Evolutionary conservation across 2,888 invertebrate species (phyloP).

Genomic region (Drosophila villosipedis): DNA sequence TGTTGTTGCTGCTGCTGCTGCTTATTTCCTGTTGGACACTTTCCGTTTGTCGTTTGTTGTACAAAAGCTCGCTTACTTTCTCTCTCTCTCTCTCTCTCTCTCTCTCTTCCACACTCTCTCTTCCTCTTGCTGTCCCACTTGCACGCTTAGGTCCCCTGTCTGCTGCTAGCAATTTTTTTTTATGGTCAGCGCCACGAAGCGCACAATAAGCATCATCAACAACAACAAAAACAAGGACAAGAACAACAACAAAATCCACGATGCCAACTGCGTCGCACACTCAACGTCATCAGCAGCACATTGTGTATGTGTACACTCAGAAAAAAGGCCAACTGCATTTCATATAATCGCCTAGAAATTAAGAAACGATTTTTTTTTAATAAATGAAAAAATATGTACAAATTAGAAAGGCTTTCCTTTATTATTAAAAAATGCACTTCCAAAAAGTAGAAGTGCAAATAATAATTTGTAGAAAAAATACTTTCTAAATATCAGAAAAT

Average conservation of each 20-base stretch:
- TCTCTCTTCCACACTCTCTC: not conserved
- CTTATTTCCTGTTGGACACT: constrained; percentile 84
- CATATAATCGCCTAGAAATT: not conserved
- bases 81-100: constrained; percentile 1
- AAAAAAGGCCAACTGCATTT: not conserved
- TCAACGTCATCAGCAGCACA: constrained; percentile 79
- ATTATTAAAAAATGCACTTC: not conserved
- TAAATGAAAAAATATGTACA: not conserved
- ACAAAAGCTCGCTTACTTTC: constrained; percentile 54
- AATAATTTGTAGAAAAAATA: not conserved
- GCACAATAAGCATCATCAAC: constrained; percentile 83
- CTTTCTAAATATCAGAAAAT: too few relatives aligned
- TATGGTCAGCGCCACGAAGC: constrained; percentile 61
- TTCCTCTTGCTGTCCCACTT: not conserved
- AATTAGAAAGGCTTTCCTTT: not conserved
- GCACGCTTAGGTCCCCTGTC: constrained; percentile 18
- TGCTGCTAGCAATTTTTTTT: constrained; percentile 49
- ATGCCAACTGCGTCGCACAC: constrained; percentile 46
- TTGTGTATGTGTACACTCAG: constrained; percentile 48
- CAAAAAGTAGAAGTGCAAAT: not conserved
- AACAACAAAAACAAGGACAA: constrained; percentile 47
- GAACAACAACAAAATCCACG: constrained; percentile 4
- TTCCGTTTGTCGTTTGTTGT: constrained; percentile 83
- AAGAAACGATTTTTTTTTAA: not conserved
- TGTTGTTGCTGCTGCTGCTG: constrained; percentile 53